Evolutionary conservation across 2,797 vertebrate species (phyloP), one percentile per base, ranked within the genome.

Genomic region (Argyrosomus regius): DNA sequence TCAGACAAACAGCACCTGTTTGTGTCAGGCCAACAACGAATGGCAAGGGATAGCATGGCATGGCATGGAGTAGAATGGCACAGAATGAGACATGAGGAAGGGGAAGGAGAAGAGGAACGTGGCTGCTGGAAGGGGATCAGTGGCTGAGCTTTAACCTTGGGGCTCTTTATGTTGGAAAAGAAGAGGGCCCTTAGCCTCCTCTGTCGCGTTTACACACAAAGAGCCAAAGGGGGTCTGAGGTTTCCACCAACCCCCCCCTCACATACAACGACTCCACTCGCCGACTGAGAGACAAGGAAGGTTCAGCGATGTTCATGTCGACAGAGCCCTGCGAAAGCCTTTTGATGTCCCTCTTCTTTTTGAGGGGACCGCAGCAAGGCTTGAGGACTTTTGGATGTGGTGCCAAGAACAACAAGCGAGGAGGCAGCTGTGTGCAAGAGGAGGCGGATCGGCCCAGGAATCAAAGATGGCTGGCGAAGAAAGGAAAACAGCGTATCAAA

Each of bases 321-420:
- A 90, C 86, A 89, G 88, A 91, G 80, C 83, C 81, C 83, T 84
- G 85, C 77, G 52, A 84, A 90, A 88, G 61, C 84, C 89, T 92
- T 94, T 95, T 95, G 86, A 94, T 92, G 92, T 94, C 84, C 89
- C 87, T 81, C 79, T 87, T 87, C 84, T 90, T 89, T 91, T 87
- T 86, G 88, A 91, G 89, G 89, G 87, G 91, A 88, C 85, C 53
- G 78, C 87, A 94, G 93, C 94, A 94, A 92, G 87, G 91, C 91
- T 91, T 83, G 81, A 91, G 89, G 92, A 90, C 87, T 88, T 93
- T 92, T 92, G 91, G 89, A 93, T 91, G 89, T 80, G 57, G 80
- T 93, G 93, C 93, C 94, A 95, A 92, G 87, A 93, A 94, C 93
- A 94, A 94, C 93, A 94, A 93, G 92, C 83, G 74, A 92, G 92